These are phyloP conservation scores for Craniophora ligustri DNA, from an alignment of 2,888 invertebrate species.

Conservation along the genomic window DNA sequence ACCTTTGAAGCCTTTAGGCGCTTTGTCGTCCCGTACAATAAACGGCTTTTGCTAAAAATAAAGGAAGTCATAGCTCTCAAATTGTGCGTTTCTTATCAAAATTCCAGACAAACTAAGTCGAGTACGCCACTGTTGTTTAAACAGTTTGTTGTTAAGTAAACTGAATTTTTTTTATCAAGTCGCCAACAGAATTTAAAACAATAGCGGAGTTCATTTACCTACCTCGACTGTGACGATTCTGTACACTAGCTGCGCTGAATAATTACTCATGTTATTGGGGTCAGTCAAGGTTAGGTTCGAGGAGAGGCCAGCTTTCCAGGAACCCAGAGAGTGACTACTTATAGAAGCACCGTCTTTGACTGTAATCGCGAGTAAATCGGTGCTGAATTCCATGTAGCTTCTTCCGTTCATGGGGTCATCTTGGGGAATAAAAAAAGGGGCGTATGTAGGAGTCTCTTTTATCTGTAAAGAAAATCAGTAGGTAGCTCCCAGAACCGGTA, in stretches of 20 bases:
- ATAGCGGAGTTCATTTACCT: slow-evolving; percentile 81
- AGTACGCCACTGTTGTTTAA: slow-evolving; percentile 67
- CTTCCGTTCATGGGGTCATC: slow-evolving; percentile 91
- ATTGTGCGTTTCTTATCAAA: slow-evolving; percentile 51
- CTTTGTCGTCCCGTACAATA: slow-evolving; percentile 91
- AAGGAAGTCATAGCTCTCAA: slow-evolving; percentile 13
- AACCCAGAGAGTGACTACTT: slow-evolving; percentile 91
- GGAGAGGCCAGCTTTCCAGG: slow-evolving; percentile 93
- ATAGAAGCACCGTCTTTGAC: slow-evolving; percentile 92
- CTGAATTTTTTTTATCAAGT: slow-evolving; percentile 71
- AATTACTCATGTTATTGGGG: slow-evolving; percentile 91
- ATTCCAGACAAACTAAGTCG: slow-evolving; percentile 58
- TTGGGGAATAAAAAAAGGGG: slow-evolving; percentile 90
- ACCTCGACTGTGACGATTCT: slow-evolving; percentile 95
- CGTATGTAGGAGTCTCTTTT: slow-evolving; percentile 91
- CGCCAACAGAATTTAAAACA: slow-evolving; percentile 71
- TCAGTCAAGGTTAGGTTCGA: slow-evolving; percentile 90
- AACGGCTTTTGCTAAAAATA: slow-evolving; percentile 93
- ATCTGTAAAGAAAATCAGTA: slow-evolving; percentile 72
- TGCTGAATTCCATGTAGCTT: slow-evolving; percentile 93
- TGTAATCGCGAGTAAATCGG: slow-evolving; percentile 91
- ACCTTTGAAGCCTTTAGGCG: slow-evolving; percentile 92
- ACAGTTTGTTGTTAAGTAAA: slow-evolving; percentile 75
- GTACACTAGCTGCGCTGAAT: slow-evolving; percentile 95
- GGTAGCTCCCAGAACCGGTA: slow-evolving; percentile 3